Conservation (phyloP, 2,113 vertebrate species). For the Gymnorhina tibicen region DNA sequence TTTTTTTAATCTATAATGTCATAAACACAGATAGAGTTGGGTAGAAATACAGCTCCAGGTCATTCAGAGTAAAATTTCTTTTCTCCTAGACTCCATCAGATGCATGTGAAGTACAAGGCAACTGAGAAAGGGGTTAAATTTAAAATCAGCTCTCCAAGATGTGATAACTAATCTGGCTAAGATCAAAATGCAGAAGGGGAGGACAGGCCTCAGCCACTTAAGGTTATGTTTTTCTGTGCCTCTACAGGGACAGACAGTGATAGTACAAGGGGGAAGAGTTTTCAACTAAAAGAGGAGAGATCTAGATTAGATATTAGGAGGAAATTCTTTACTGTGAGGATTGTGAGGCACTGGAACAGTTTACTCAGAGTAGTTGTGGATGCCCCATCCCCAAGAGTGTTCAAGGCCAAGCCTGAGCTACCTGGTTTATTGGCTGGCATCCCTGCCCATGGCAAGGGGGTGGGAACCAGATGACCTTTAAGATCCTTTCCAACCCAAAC, state of each 20-base stretch:
- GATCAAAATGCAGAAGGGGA: neutral
- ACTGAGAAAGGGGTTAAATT: neutral
- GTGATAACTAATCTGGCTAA: neutral
- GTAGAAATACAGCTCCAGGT: neutral
- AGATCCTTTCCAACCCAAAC: neutral
- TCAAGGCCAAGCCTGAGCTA: neutral
- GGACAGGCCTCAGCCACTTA: neutral
- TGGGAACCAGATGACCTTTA: neutral
- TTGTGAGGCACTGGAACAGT: neutral
- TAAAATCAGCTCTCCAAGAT: neutral
- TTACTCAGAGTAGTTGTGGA: neutral
- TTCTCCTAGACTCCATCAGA: neutral
- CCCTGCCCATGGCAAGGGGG: neutral
- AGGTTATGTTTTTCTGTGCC: neutral
- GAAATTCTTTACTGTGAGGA: neutral
- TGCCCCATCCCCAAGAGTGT: neutral
- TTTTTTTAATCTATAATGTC: neutral
- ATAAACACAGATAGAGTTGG: neutral
- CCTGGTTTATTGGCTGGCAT: neutral
- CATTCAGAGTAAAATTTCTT: neutral
- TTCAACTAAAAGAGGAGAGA: neutral
- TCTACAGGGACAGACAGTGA: neutral
- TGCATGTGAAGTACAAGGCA: neutral
- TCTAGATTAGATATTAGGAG: neutral
- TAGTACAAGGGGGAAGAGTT: neutral